Evolutionary conservation across 2,797 vertebrate species (phyloP).

Genomic region (Pteronotus mesoamericanus): DNA sequence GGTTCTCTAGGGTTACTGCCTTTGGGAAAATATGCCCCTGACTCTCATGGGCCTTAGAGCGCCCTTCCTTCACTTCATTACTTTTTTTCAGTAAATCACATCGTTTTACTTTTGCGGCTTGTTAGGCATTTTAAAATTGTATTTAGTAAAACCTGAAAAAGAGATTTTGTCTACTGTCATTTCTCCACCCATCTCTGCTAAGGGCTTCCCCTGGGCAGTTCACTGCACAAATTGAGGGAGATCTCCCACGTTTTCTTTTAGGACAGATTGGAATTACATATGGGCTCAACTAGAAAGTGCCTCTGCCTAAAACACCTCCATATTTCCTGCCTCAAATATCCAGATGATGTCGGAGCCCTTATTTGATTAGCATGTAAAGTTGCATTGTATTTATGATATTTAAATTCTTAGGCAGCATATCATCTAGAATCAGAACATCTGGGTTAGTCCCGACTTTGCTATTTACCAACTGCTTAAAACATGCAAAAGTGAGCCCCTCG

Average conservation of each 20-base stretch:
- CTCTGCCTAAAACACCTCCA: background rate
- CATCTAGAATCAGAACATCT: background rate
- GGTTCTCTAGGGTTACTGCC: background rate
- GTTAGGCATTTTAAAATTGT: background rate
- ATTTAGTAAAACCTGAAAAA: background rate
- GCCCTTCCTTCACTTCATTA: background rate
- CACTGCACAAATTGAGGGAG: background rate
- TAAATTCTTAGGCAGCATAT: background rate
- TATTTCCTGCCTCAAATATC: background rate
- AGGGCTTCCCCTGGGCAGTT: background rate
- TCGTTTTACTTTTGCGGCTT: background rate
- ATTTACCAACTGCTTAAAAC: background rate
- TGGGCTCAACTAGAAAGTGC: background rate
- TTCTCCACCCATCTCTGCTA: background rate
- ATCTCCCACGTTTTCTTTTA: background rate
- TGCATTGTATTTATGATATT: background rate
- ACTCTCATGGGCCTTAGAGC: background rate
- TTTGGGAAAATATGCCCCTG: background rate
- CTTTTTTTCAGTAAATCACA: background rate
- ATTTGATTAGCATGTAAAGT: background rate
- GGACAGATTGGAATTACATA: background rate
- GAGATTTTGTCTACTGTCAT: background rate
- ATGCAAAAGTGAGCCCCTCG: background rate
- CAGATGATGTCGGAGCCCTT: background rate
- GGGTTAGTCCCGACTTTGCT: background rate